Evolutionary conservation across 2,888 invertebrate species (phyloP), one percentile per base, ranked within the genome.

Genomic region (Rhagonycha lutea): DNA sequence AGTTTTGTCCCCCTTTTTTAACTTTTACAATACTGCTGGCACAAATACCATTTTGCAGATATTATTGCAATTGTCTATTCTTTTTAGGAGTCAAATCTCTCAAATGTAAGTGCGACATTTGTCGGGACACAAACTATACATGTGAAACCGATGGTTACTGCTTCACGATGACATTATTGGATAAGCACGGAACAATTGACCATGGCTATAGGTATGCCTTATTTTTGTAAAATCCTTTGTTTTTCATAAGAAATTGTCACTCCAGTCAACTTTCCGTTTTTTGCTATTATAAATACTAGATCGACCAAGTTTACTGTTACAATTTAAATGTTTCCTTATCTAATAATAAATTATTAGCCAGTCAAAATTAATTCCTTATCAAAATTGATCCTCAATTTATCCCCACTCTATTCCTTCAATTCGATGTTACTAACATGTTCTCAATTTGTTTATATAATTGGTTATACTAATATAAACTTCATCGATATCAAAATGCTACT

Each of bases 71-170:
- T 47, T 47, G 47, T 47, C 47, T 47, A 47, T 47, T 47, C 78
- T 76, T 89, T 89, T 74, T 88, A 94, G 94, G 92, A 80, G 84
- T 86, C 70, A 82, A 83, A 81, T 82, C 85, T 73, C 88, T 96
- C 83, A 94, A 94, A 88, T 97, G 97, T 87, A 94, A 94, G 88
- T 97, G 96, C 89, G 94, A 95, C 85, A 92, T 94, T 83, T 94
- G 94, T 84, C 89, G 89, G 80, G 92, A 93, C 12, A 91, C 90
- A 71, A 95, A 96, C 86, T 89, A 92, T 85, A 95, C 95, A 32
- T 97, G 97, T 88, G 93, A 93, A 87, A 97, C 97, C 4, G 96
- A 96, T 88, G 97, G 97, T 63, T 94, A 93, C 86, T 97, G 97
- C 87, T 96, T 94, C 84, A 95, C 96, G 3, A 94, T 96, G 73